Conservation (phyloP, 2,113 vertebrate species). For the Prunella himalayana region DNA sequence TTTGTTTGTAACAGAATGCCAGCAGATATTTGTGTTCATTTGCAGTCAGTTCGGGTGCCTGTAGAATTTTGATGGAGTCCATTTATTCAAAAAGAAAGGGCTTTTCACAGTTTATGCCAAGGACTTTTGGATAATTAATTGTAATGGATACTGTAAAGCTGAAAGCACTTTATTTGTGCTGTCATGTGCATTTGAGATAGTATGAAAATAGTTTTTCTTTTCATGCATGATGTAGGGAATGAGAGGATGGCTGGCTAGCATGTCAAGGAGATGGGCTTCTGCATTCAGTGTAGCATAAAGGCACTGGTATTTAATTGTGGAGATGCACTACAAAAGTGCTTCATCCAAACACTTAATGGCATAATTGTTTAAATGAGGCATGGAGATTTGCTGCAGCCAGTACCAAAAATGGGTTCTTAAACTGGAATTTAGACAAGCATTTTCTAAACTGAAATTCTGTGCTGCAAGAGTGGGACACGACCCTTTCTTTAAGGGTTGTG, state of each 20-base stretch:
- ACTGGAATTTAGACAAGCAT: neutral
- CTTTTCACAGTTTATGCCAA: slow-evolving; percentile 2
- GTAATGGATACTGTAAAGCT: slow-evolving; percentile 19
- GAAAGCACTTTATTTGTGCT: slow-evolving; percentile 19
- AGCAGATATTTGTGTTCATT: neutral
- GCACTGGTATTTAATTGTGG: neutral
- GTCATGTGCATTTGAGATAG: neutral
- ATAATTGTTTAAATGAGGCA: neutral
- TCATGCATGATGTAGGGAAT: neutral
- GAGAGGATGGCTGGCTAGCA: neutral
- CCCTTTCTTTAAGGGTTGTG: neutral
- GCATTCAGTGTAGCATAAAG: neutral
- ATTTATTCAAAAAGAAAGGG: neutral
- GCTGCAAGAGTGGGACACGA: neutral
- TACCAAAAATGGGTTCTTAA: neutral
- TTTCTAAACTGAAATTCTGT: neutral
- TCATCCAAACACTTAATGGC: neutral
- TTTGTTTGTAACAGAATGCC: neutral
- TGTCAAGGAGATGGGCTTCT: neutral
- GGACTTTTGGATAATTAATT: slow-evolving; percentile 36
- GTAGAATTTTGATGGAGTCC: neutral
- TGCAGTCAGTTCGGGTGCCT: neutral
- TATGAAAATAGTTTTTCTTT: neutral
- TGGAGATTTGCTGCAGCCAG: neutral
- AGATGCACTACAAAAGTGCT: neutral